Conservation (phyloP, 1,140 invertebrate genomes). For the Elymnias hypermnestra region DNA sequence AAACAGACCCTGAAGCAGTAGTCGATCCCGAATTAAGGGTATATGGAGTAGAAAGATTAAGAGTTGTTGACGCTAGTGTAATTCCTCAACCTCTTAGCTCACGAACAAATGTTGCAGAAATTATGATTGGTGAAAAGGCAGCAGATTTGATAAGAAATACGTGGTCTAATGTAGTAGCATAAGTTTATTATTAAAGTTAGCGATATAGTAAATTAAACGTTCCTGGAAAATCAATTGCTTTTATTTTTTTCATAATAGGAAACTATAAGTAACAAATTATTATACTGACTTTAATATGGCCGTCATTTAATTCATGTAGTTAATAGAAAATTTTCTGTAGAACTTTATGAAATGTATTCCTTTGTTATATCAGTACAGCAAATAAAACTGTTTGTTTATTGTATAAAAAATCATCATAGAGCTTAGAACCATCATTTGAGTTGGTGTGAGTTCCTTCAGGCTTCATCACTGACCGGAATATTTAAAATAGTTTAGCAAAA, state of each 20-base stretch:
- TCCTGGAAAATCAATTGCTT: constrained; percentile 8
- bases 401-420: no score
- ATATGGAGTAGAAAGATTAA: constrained; percentile 81
- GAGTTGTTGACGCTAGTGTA: constrained; percentile 86
- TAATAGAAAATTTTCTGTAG: no score
- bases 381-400: no score
- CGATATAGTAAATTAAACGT: constrained; percentile 14
- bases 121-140: constrained; percentile 93
- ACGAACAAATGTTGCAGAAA: constrained; percentile 83
- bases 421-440: no score
- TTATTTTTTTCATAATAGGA: background rate
- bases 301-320: no score
- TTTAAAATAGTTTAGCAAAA: no score
- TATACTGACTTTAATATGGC: no score
- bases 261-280: no score
- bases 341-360: no score
- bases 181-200: constrained; percentile 16
- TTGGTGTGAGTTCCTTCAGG: no score
- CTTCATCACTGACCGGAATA: no score
- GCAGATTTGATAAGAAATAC: constrained; percentile 86
- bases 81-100: constrained; percentile 83
- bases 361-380: no score
- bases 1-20: constrained; percentile 81
- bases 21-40: constrained; percentile 86
- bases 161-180: constrained; percentile 68